Conservation (phyloP, 2,797 vertebrate species). For the Acropternis orthonyx region DNA sequence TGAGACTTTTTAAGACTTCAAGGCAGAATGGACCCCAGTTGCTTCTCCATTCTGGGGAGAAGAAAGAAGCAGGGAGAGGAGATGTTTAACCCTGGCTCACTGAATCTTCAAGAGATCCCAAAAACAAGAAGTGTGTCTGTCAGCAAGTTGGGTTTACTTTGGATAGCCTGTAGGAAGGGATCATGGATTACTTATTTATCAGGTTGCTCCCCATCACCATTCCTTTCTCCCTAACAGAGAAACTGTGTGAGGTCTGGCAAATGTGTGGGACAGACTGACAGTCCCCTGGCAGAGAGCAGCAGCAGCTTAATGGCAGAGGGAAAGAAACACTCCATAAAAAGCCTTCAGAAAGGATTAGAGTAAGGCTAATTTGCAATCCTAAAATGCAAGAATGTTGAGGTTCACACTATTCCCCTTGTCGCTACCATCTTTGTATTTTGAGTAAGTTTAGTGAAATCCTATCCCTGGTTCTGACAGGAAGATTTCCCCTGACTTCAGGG, state of each 20-base stretch:
- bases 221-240: not conserved
- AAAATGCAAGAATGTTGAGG: not conserved
- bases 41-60: not conserved
- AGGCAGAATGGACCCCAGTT: not conserved
- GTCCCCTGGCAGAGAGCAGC: not conserved
- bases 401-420: not conserved
- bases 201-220: not conserved
- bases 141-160: not conserved
- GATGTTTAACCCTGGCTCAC: rapidly evolving
- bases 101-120: not conserved
- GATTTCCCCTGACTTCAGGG: not conserved
- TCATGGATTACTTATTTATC: not conserved
- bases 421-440: not conserved
- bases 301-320: not conserved
- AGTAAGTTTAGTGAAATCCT: not conserved
- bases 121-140: not conserved
- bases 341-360: not conserved
- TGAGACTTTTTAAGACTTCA: not conserved
- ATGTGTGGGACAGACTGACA: not conserved
- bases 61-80: not conserved
- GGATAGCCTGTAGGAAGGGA: not conserved
- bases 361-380: not conserved
- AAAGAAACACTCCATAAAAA: not conserved
- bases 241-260: not conserved
- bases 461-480: not conserved